Base-by-base conservation (phyloP, 2,888 invertebrate genomes). In the Argynnis bischoffii region DNA sequence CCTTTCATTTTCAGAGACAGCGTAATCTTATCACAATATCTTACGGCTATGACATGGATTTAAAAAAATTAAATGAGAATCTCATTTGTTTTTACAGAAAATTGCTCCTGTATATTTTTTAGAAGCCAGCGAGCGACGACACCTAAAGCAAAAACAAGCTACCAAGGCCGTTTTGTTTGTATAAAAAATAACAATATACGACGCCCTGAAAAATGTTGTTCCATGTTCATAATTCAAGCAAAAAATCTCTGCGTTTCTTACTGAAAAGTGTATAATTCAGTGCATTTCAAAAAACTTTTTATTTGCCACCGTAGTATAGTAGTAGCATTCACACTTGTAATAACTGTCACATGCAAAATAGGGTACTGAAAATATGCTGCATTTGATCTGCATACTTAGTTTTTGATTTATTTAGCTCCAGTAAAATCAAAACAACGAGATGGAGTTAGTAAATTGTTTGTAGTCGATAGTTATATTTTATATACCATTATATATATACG, bases 261-360 rank as follows among this genome's bases (percentile, higher is more conserved):
- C 21, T 26, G 6, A 48, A 48, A 48, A 4, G 26, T 59, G 5
- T 21, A 31, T 21, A 60, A n/a, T 60, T 31, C 50, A 50, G 35
- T 50, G 48, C 46, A 55, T 48, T 66, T 60, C 53, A 14, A n/a
- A 65, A 65, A 59, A 26, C n/a, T 21, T 64, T 64, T 64, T 64
- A 64, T 64, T 56, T 50, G 51, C 41, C 21, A 51, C 26, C 57
- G 15, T 50, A 46, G n/a, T 56, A 57, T 53, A 65, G 26, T 65
- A 53, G 65, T 51, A 15, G 41, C 57, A 41, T 65, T 65, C 56
- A 26, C n/a, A 51, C 41, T 21, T 46, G 35, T 50, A 65, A 65
- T 65, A 65, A 65, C 64, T 65, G 65, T 59, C 65, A 59, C 65
- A 57, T 65, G 16, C 51, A 53, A 65, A 46, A 46, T 14, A 41